Evolutionary conservation across 2,888 invertebrate species (phyloP), one percentile per base, ranked within the genome.

Genomic region (Agrilus mali): DNA sequence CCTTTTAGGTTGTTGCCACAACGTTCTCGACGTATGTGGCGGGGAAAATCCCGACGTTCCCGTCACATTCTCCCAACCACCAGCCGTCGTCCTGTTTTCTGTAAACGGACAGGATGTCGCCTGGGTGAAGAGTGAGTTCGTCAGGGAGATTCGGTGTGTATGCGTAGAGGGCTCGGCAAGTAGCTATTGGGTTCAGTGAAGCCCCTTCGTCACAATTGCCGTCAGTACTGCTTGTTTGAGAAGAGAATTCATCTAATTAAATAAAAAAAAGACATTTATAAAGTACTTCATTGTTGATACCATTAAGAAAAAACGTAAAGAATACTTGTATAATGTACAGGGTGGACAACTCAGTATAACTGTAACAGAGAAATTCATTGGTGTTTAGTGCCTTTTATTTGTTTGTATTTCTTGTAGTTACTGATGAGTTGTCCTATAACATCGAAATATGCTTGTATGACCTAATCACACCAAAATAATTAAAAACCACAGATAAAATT

Each of bases 51-150:
- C 94, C 94, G 48, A 86, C 80, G 49, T 77, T 76, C 36, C 92
- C 88, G 57, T 81, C 80, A 44, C 90, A 73, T 56, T 92, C 88
- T 3, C 93, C 94, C 45, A 88, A 75, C 93, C 93, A 94, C 94
- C 94, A 94, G 33, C 90, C 93, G 59, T 92, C 90, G 31, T 85
- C 86, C 64, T 90, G 89, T 60, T 93, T 92, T 56, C 86, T 82
- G 62, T 87, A 88, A 33, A 94, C 84, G 54, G 82, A 83, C 54
- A 94, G 86, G 38, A 88, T 70, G 64, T 94, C 92, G 50, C 93
- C 88, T 71, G 75, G 61, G 60, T 63, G 66, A 20, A 72, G 55
- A 34, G 67, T 82, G 36, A 94, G 75, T 64, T 94, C 93, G 67
- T 93, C 93, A 55, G 85, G 81, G 46, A 90, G 73, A 59, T 86